Conservation (phyloP, 2,797 vertebrate species). For the Thripadectes ignobilis region DNA sequence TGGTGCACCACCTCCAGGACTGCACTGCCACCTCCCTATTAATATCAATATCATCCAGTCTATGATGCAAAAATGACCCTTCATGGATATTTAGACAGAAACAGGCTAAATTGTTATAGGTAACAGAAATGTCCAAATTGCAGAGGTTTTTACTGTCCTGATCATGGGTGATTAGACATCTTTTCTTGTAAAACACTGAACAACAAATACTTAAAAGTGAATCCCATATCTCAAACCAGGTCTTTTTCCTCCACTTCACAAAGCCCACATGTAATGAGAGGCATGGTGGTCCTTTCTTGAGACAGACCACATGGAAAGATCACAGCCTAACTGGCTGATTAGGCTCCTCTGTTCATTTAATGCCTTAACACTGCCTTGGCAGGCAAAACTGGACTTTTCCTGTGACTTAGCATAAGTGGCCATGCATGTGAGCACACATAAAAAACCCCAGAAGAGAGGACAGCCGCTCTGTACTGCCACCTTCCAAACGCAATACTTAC, state of each 20-base stretch:
- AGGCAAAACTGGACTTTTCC: not conserved
- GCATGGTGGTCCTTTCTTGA: not conserved
- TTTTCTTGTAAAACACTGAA: not conserved
- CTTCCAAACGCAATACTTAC: constrained; percentile 72
- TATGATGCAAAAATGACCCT: not conserved
- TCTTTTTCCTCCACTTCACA: not conserved
- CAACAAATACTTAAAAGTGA: not conserved
- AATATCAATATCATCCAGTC: not conserved
- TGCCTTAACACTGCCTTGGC: not conserved
- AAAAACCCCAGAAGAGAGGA: not conserved
- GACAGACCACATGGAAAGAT: not conserved
- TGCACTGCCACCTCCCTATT: not conserved
- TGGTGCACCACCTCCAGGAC: not conserved
- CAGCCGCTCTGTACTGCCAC: not conserved
- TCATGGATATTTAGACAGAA: not conserved
- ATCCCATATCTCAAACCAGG: not conserved
- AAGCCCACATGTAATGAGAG: not conserved
- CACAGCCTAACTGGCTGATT: not conserved
- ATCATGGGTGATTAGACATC: not conserved
- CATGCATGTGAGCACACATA: fast-evolving
- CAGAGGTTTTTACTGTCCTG: not conserved
- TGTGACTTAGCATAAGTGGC: not conserved
- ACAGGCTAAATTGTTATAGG: not conserved
- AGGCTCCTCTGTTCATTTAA: not conserved
- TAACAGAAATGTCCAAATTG: not conserved